Base-by-base conservation (phyloP, 2,797 vertebrate genomes). In the Oreonectes daqikongensis region DNA sequence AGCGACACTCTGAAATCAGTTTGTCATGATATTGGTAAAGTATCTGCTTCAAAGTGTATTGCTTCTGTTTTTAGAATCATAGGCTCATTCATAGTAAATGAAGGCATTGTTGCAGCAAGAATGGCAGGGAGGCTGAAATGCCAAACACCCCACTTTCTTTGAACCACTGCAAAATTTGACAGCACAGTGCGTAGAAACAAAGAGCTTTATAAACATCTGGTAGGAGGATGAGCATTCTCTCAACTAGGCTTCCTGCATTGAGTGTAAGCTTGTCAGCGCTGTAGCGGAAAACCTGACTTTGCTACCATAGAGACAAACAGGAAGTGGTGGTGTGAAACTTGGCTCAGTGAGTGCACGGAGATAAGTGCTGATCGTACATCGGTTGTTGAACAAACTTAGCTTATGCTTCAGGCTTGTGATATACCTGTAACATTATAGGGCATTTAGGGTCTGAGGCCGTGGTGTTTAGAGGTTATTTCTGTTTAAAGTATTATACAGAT, bases 241-340 rank as follows among this genome's bases (percentile, higher is more conserved):
- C 69, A 83, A 86, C 83, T 44, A 70, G 59, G 30, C 69, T 84
- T 84, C 83, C 84, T 84, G 81, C 81, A 63, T 68, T 48, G 73
- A 74, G 78, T 68, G 73, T 70, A 73, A 82, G 71, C 67, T 14
- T 64, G 77, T 73, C 42, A 55, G 32, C 50, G 77, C 35, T 59
- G 77, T 72, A 80, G 77, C 80, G 80, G 81, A 86, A n/a, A 78
- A 78, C 78, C 75, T 76, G 72, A 72, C 61, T 81, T 81, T 2
- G 82, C 92, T 87, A 82, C 91, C 87, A 92, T 92, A 88, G 92
- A 86, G 85, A 93, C 89, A 84, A 89, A 91, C 91, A 92, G 93
- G 93, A 94, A 92, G 89, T 83, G 85, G 89, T 87, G 80, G 86
- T 91, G 85, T 88, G 85, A 92, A 91, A 90, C 87, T 86, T 86